Percentiles rank a stretch among this genome's conserved stretches.
These are phyloP conservation scores for Leucoraja erinaceus DNA, from an alignment of 2,113 vertebrate species.

Conservation along the genomic window DNA sequence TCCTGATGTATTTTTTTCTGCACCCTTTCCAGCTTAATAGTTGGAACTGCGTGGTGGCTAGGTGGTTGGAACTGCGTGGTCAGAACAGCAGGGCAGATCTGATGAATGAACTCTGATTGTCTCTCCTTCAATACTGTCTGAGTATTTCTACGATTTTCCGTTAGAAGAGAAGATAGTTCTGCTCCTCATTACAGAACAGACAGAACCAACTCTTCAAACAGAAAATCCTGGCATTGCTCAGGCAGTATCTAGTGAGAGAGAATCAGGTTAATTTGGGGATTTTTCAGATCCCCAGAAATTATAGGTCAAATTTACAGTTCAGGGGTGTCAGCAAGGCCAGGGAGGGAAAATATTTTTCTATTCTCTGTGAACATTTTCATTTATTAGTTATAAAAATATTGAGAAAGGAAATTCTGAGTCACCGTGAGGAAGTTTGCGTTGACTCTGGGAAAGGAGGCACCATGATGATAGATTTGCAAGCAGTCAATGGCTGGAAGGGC, in stretches of 20 bases:
- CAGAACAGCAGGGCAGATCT: too few relatives aligned
- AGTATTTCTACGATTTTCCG: too few relatives aligned
- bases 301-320: not conserved
- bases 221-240: too few relatives aligned
- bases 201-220: too few relatives aligned
- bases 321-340: not conserved
- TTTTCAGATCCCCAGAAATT: not conserved
- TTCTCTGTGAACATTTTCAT: not conserved
- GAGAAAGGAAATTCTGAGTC: not conserved
- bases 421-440: not conserved
- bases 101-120: too few relatives aligned
- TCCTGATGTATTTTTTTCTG: too few relatives aligned
- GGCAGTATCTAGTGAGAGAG: not conserved
- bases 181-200: not conserved
- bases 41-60: too few relatives aligned
- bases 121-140: too few relatives aligned
- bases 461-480: not conserved
- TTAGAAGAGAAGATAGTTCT: not conserved
- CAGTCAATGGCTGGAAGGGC: not conserved
- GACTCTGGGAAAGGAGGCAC: not conserved
- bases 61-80: too few relatives aligned
- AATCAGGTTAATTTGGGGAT: not conserved
- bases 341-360: not conserved
- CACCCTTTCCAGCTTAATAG: too few relatives aligned
- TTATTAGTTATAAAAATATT: not conserved